Percentiles rank a stretch among this genome's conserved stretches.
Conservation (phyloP, 1,140 invertebrate species). For the Pseudomyrmex pallidus region DNA sequence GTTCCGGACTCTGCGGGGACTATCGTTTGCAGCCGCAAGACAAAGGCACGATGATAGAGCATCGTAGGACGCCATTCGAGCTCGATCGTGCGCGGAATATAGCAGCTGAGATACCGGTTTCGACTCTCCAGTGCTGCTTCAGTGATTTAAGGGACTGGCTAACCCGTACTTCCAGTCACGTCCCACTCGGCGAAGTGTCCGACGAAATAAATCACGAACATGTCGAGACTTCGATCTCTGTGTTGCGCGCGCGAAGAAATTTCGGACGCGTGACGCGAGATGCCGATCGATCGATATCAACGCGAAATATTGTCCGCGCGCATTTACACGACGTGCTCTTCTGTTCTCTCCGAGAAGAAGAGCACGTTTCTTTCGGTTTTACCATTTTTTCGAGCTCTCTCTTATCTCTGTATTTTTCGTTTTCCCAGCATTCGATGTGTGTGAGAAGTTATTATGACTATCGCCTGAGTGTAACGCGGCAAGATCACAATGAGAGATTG, state of each 20-base stretch:
- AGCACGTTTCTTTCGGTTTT: background rate
- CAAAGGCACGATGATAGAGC: constrained; percentile 75
- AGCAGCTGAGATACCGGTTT: constrained; percentile 57
- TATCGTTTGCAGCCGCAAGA: constrained; percentile 74
- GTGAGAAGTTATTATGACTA: background rate
- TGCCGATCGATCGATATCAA: background rate
- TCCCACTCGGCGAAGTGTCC: constrained; percentile 64
- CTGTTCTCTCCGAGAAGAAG: background rate
- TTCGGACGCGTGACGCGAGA: background rate
- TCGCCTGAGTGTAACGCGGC: background rate
- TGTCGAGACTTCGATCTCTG: constrained; percentile 65
- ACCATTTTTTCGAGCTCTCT: background rate
- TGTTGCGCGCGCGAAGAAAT: constrained; percentile 50
- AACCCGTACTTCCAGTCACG: constrained; percentile 76
- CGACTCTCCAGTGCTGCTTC: constrained; percentile 70
- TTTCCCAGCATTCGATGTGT: background rate
- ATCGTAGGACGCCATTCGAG: constrained; percentile 73
- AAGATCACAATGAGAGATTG: constrained; percentile 3
- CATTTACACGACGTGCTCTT: background rate
- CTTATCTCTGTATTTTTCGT: background rate
- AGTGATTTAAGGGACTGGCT: constrained; percentile 79
- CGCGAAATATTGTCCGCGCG: constrained; percentile 3
- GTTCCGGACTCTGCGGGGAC: constrained; percentile 64
- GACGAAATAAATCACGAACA: constrained; percentile 67
- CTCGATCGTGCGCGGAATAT: constrained; percentile 77